These are phyloP conservation scores for Drosophila lini DNA, from an alignment of 1,140 invertebrate species.

Conservation along the genomic window DNA sequence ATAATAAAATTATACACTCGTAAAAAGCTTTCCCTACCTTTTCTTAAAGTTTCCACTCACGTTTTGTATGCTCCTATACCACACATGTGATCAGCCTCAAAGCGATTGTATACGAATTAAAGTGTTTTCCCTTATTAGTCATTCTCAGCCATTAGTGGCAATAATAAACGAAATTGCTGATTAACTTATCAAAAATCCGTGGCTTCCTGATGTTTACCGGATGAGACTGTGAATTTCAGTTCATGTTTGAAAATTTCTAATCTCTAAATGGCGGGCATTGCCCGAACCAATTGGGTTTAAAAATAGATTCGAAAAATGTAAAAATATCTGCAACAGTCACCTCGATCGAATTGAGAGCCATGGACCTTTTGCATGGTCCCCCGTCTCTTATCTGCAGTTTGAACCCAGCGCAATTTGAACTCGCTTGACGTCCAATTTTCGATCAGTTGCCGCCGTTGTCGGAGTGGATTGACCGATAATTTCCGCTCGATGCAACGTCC, in stretches of 20 bases:
- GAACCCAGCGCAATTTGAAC: conserved; percentile 25
- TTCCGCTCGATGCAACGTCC: conserved; percentile 68
- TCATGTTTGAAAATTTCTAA: not conserved
- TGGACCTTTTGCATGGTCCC: conserved; percentile 4
- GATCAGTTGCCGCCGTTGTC: conserved; percentile 10
- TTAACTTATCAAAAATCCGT: conserved; percentile 7
- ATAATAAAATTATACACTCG: not conserved
- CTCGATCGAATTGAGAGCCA: not conserved
- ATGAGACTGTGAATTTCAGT: not conserved
- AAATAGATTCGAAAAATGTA: conserved; percentile 11
- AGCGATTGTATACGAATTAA: not conserved
- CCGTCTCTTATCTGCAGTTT: conserved; percentile 24
- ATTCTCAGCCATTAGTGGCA: conserved; percentile 6
- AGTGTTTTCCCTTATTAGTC: conserved; percentile 15
- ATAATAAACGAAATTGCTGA: not conserved
- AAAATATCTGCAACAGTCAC: conserved; percentile 6
- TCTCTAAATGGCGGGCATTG: not conserved
- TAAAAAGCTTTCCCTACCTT: not conserved
- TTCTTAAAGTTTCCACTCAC: not conserved
- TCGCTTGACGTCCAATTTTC: conserved; percentile 42
- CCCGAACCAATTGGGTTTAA: not conserved
- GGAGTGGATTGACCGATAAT: conserved; percentile 78
- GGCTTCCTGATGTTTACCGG: not conserved
- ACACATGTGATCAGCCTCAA: not conserved
- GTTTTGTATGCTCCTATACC: not conserved